phyloP scores from a whole-genome alignment of 2,797 vertebrate species.

The Alauda arvensis region DNA sequence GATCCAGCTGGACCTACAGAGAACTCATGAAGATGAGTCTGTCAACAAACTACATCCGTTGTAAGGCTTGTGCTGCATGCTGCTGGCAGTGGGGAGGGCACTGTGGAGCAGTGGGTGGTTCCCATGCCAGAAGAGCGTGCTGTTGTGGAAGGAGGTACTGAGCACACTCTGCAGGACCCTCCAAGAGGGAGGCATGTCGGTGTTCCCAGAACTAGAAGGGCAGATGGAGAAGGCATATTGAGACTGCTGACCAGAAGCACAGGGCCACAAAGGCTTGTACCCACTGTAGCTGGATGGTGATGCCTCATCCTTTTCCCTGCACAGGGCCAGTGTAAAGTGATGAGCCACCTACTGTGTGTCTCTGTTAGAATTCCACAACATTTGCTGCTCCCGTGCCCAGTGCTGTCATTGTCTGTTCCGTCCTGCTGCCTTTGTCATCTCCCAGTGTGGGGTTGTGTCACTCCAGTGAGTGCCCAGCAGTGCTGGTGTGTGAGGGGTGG shows the following conservation, averaged over 20 bases:
- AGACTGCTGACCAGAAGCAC: background rate
- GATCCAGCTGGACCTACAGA: conserved; percentile 93
- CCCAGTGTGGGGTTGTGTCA: background rate
- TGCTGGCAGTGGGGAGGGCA: conserved; percentile 23
- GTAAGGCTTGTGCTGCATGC: conserved; percentile 73
- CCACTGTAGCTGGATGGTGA: background rate
- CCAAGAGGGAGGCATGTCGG: background rate
- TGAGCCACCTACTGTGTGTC: background rate
- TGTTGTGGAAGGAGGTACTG: background rate
- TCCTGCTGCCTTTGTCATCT: background rate
- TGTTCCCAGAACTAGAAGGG: background rate
- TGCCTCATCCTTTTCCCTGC: background rate
- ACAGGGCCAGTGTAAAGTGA: background rate
- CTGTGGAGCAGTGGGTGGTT: background rate
- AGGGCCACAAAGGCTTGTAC: background rate
- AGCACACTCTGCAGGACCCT: background rate
- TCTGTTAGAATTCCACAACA: background rate
- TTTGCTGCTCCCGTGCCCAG: background rate
- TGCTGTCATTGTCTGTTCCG: background rate
- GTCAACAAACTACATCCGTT: conserved; percentile 97
- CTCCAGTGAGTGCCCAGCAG: background rate
- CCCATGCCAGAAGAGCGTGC: background rate
- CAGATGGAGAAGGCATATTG: background rate
- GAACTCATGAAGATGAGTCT: conserved; percentile 96
- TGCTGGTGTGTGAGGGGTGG: background rate